Conservation (phyloP, 2,797 vertebrate species). For the Streptopelia turtur region DNA sequence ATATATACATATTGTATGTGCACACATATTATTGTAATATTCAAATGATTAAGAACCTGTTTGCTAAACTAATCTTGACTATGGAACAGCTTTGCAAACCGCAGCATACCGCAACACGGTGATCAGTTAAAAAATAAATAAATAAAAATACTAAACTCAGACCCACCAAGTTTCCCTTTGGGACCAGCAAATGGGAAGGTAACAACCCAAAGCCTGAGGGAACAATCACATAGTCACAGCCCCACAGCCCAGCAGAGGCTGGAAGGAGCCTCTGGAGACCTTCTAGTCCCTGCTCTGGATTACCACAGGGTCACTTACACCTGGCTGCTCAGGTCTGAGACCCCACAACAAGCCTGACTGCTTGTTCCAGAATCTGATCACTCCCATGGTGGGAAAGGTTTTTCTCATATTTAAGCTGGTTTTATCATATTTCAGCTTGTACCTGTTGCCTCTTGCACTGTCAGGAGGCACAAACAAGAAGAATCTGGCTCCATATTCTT, state of each 20-base stretch:
- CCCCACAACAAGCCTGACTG: neutral
- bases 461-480: neutral
- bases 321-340: neutral
- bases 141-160: neutral
- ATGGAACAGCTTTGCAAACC: neutral
- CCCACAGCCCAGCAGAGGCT: neutral
- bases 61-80: neutral
- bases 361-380: neutral
- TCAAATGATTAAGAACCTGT: neutral
- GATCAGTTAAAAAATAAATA: too few relatives aligned
- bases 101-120: neutral
- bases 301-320: neutral
- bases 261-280: neutral
- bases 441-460: neutral
- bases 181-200: rapidly evolving
- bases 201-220: neutral
- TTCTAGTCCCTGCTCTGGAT: too few relatives aligned
- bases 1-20: too few relatives aligned
- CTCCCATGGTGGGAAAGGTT: rapidly evolving
- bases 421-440: neutral
- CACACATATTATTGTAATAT: neutral
- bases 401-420: neutral
- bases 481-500: neutral
- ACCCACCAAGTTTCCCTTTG: neutral
- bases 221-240: rapidly evolving